These are phyloP conservation scores for Helicolenus hilgendorfi DNA, from an alignment of 2,797 vertebrate species.

Conservation along the genomic window DNA sequence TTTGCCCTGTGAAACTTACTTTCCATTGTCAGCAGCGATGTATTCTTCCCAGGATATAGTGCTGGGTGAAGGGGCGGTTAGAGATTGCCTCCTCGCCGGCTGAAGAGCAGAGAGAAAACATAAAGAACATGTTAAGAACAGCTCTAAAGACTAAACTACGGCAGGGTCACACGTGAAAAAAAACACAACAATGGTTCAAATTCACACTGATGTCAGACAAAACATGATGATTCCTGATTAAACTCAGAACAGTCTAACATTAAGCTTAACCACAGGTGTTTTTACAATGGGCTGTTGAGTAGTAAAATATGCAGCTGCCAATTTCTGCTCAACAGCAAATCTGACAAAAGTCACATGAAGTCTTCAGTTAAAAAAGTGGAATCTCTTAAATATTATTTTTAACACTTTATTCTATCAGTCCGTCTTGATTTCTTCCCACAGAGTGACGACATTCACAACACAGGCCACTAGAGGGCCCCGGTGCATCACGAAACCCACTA, in stretches of 20 bases:
- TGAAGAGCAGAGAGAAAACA: constrained; percentile 65
- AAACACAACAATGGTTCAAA: not conserved
- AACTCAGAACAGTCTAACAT: not conserved
- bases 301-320: not conserved
- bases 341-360: not conserved
- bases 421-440: rapidly evolving
- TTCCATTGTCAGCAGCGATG: constrained; percentile 96
- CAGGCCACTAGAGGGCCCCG: constrained; percentile 61
- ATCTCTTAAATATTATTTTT: not conserved
- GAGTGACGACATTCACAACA: not conserved
- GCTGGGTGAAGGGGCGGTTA: constrained; percentile 95
- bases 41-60: constrained; percentile 99
- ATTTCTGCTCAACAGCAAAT: not conserved
- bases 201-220: not conserved
- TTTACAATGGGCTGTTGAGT: not conserved
- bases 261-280: not conserved
- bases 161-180: not conserved
- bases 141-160: not conserved
- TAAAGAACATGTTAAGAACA: not conserved
- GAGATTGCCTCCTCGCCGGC: constrained; percentile 95
- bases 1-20: constrained; percentile 86
- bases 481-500: not conserved
- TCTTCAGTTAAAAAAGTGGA: not conserved
- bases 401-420: not conserved
- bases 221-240: not conserved